Evolutionary conservation across 1,140 invertebrate species (phyloP).

Genomic region (Cherax quadricarinatus): DNA sequence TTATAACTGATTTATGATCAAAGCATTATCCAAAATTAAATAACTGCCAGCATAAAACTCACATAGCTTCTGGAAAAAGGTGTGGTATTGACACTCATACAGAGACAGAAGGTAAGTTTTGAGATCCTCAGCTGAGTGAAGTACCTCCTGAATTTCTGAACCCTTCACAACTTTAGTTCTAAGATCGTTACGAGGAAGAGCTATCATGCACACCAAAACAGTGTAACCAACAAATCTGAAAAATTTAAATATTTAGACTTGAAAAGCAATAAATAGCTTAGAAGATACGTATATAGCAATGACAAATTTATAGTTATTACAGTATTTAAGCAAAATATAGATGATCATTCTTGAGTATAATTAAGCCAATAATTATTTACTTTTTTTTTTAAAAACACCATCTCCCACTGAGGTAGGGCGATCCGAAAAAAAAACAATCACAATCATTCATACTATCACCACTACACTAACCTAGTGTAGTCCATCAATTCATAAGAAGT

Average conservation of each 20-base stretch:
- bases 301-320: no score
- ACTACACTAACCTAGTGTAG: slow-evolving; percentile 82
- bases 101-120: slow-evolving; percentile 95
- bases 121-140: slow-evolving; percentile 91
- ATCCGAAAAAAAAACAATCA: no score
- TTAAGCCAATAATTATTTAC: no score
- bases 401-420: no score
- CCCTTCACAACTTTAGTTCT: slow-evolving; percentile 93
- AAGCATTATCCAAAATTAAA: no score
- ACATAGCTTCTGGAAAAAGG: slow-evolving; percentile 95
- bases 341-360: no score
- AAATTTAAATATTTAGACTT: background rate
- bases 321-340: no score
- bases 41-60: slow-evolving; percentile 74
- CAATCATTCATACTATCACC: no score
- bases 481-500: slow-evolving; percentile 99
- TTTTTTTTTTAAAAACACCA: no score
- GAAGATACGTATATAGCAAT: no score
- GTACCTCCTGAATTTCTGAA: slow-evolving; percentile 96
- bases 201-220: slow-evolving; percentile 91
- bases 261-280: background rate
- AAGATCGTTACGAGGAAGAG: slow-evolving; percentile 88
- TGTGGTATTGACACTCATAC: slow-evolving; percentile 97
- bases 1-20: no score
- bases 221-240: slow-evolving; percentile 90